Evolutionary conservation across 2,113 vertebrate species (phyloP).

Genomic region (Perca schrenkii): DNA sequence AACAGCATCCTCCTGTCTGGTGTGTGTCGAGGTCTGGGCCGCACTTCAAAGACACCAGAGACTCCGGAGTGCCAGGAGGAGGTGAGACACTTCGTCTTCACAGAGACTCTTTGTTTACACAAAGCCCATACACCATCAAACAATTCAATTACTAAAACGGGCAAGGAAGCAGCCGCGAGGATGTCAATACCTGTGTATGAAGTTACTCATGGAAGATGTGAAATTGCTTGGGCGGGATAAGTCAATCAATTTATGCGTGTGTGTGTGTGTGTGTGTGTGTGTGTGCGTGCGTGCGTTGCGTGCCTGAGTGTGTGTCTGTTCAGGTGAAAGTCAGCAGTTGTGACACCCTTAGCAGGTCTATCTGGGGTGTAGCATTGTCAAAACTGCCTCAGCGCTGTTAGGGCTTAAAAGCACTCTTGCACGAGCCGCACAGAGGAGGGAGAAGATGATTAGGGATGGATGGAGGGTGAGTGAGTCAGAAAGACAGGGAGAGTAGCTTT

Average conservation of each 20-base stretch:
- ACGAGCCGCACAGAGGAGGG: neutral
- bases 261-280: neutral
- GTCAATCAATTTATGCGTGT: slow-evolving; percentile 8
- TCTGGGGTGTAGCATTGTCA: neutral
- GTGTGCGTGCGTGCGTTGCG: neutral
- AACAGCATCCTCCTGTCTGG: slow-evolving; percentile 40
- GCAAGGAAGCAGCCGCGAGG: neutral
- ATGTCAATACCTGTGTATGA: slow-evolving; percentile 9
- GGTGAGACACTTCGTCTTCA: slow-evolving; percentile 21
- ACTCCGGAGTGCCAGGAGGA: slow-evolving; percentile 17
- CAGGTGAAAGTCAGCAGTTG: neutral
- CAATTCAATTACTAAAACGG: slow-evolving; percentile 59
- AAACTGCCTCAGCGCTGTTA: neutral
- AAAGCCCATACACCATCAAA: slow-evolving; percentile 53
- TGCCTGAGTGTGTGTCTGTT: neutral
- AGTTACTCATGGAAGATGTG: slow-evolving; percentile 7
- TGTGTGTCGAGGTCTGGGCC: neutral
- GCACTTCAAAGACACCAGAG: slow-evolving; percentile 59
- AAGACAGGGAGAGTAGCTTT: neutral
- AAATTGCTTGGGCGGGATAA: slow-evolving; percentile 15
- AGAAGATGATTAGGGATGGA: neutral
- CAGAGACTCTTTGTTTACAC: slow-evolving; percentile 40
- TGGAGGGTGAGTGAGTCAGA: neutral
- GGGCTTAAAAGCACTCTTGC: neutral
- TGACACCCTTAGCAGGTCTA: neutral